Percentiles rank a stretch among this genome's conserved stretches.
These are phyloP conservation scores for Meriones unguiculatus DNA, from an alignment of 2,113 vertebrate genomes.

Conservation along the genomic window DNA sequence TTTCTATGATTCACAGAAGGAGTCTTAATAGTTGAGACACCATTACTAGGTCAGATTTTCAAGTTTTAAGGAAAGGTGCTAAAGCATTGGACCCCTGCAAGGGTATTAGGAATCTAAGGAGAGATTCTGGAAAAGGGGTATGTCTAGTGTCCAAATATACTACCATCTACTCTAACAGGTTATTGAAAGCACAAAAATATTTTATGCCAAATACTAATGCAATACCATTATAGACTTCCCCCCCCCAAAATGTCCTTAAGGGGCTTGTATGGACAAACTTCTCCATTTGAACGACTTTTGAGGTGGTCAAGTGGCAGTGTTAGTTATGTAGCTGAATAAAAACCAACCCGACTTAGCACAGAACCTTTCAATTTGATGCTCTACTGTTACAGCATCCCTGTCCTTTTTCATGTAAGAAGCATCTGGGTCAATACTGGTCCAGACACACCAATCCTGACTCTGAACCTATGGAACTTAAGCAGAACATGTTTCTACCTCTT, in stretches of 20 bases:
- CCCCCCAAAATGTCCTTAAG: background rate
- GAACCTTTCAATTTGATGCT: background rate
- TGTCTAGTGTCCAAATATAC: background rate
- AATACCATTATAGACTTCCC: background rate
- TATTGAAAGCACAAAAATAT: conserved; percentile 32
- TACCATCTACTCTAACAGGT: background rate
- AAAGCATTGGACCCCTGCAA: background rate
- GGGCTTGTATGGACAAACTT: background rate
- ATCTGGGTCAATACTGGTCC: background rate
- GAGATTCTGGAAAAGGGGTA: background rate
- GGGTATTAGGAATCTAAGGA: background rate
- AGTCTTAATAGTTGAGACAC: background rate
- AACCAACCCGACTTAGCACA: background rate
- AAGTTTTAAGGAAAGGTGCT: background rate
- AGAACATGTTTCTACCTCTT: background rate
- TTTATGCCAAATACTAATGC: background rate
- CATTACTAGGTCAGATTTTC: background rate
- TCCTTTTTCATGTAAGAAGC: background rate
- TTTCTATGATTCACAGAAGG: background rate
- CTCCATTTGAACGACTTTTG: background rate
- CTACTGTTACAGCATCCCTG: background rate
- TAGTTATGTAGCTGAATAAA: background rate
- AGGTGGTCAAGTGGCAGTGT: background rate
- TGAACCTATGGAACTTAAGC: background rate
- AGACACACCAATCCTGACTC: background rate